These are phyloP conservation scores for Altica lythri DNA, from an alignment of 2,888 invertebrate species.

Conservation along the genomic window DNA sequence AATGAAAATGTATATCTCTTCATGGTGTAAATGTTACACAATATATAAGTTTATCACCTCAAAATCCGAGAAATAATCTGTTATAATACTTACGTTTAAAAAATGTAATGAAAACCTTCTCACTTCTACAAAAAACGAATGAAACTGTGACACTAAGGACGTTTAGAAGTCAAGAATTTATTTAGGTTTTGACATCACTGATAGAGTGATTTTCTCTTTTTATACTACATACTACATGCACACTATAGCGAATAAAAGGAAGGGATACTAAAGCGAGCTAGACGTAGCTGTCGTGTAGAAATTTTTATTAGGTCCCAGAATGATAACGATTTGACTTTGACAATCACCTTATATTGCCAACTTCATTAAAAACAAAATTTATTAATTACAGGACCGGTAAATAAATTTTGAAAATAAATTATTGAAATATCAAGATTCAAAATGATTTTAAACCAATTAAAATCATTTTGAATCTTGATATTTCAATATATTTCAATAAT, in stretches of 20 bases:
- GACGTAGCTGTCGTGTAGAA: neutral
- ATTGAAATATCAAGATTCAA: too few relatives aligned
- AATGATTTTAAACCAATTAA: too few relatives aligned
- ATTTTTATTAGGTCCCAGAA: neutral
- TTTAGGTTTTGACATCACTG: slow-evolving; percentile 1
- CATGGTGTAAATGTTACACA: too few relatives aligned
- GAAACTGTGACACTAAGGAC: slow-evolving; percentile 9
- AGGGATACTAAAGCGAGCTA: neutral
- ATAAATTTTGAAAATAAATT: too few relatives aligned
- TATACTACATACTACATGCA: neutral
- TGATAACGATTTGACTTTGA: slow-evolving; percentile 1
- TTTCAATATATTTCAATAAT: too few relatives aligned
- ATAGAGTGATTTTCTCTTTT: neutral
- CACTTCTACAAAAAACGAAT: neutral
- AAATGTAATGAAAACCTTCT: slow-evolving; percentile 5
- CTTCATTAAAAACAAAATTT: neutral
- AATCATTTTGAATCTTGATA: too few relatives aligned
- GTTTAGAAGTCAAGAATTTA: slow-evolving; percentile 3
- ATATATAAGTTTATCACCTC: too few relatives aligned
- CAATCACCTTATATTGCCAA: neutral
- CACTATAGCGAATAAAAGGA: too few relatives aligned
- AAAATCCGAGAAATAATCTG: neutral
- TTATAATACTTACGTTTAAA: neutral
- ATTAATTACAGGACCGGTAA: too few relatives aligned
- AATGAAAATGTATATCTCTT: neutral